Evolutionary conservation across 2,888 invertebrate genomes (phyloP), one percentile per base, ranked within the genome.

Genomic region (Acronicta psi): DNA sequence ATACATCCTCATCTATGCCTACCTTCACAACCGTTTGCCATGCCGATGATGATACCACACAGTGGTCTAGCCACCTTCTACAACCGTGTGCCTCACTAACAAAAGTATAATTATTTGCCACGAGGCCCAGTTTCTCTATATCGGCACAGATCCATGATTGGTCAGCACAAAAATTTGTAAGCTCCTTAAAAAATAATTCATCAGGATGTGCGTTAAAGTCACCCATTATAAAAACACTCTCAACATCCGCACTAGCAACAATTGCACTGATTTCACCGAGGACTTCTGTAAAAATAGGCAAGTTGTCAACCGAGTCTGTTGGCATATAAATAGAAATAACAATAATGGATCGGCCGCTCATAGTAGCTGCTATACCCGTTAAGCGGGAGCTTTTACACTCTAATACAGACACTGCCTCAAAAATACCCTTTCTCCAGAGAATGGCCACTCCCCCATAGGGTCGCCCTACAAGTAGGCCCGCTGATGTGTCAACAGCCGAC

Each of bases 1-100:
- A 29, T 29, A 29, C 29, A 11, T 29, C 29, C 29, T 29, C 29
- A 29, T 29, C 10, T 29, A 29, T n/a, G 9, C 2, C 2, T 18
- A 44, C 52, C 25, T 38, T 29, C 10, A 29, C n/a, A 29, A 53
- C 18, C 2, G 44, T 25, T 0, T 29, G 29, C 37, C 25, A 38
- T 2, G 52, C 52, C 6, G 52, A 37, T 4, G 17, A 3, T 6
- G 52, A 37, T 6, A 44, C 52, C 17, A 53, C 16, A 38, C 52
- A 53, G 18, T 53, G 52, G 17, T 53, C 52, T 1, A 53, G 18
- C 52, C 52, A 53, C n/a, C 52, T 44, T 10, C 25, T 38, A 17
- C 44, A 23, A 2, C 42, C 42, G 10, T 51, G 20, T 5, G 42
- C 51, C 3, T 51, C 51, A 42, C 51, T 51, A 7, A 44, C n/a